Base-by-base conservation (phyloP, 2,113 vertebrate species). In the Brevimyrus niger region DNA sequence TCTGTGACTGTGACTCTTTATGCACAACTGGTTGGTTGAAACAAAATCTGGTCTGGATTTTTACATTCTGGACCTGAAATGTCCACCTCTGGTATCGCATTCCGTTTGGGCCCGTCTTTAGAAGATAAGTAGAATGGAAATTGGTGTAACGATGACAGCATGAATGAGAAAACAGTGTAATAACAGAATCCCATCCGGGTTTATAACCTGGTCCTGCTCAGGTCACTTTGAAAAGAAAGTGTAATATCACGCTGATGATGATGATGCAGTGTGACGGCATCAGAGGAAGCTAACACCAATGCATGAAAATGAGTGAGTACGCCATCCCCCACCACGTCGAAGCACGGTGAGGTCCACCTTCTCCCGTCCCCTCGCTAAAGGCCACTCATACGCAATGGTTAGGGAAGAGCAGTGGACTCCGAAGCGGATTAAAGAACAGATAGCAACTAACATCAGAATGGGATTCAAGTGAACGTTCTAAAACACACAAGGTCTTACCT, bases 131-230 rank as follows among this genome's bases (percentile, higher is more conserved):
- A 61, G 58, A 61, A 61, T 10, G 58, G 2, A 61, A 93, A 93
- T 93, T 92, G 92, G 92, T 93, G 89, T 93, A 93, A 92, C 93
- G 92, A 92, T 91, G 91, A 91, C 93, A 88, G 92, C 92, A 92
- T 17, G 93, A 94, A 87, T 90, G 90, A 91, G 91, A 91, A 95
- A 93, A 92, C 86, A 88, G 84, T 91, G 89, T 80, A 44, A 84
- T 84, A 84, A 90, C 94, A 93, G 89, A 88, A 91, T 92, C 90
- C 91, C 92, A 92, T 94, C 93, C 50, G 13, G 92, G 93, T 94
- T 93, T 91, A 94, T 94, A 95, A 92, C 94, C 93, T 90, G 91
- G 87, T 93, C 91, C 86, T 92, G 92, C 87, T 90, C 88, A 86
- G 91, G 86, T 91, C 93, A 93, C 91, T 93, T 88, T 94, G 90